Percentiles rank a stretch among this genome's conserved stretches.
Conservation (phyloP, 2,113 vertebrate species). For the Hyperoodon ampullatus region DNA sequence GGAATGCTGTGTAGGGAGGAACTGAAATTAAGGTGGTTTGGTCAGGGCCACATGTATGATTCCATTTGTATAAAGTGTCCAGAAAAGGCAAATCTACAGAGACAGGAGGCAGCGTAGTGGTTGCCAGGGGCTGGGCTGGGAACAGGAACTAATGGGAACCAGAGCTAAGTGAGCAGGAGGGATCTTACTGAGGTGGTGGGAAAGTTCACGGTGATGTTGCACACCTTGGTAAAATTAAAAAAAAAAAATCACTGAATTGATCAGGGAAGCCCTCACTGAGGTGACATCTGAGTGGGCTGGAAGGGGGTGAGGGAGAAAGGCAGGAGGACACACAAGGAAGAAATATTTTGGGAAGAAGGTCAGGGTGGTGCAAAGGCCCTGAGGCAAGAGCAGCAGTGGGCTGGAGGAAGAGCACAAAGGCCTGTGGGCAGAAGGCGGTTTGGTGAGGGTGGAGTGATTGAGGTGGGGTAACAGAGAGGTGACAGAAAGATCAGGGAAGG, state of each 20-base stretch:
- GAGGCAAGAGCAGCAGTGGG: background rate
- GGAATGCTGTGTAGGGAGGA: background rate
- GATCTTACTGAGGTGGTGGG: background rate
- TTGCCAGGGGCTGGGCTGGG: background rate
- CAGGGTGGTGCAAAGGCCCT: background rate
- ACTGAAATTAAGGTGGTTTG: background rate
- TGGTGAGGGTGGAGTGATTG: background rate
- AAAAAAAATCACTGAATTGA: background rate
- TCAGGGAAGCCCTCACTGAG: background rate
- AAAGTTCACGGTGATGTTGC: background rate
- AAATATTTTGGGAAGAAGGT: background rate
- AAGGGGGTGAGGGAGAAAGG: background rate
- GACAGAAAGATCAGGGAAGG: background rate
- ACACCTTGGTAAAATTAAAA: background rate
- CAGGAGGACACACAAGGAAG: background rate
- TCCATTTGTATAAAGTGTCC: background rate
- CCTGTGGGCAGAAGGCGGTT: background rate
- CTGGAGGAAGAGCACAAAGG: background rate
- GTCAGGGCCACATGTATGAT: background rate
- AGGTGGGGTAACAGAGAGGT: background rate
- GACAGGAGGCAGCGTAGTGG: background rate
- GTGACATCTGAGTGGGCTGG: background rate
- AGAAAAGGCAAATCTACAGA: conserved; percentile 18
- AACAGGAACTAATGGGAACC: background rate
- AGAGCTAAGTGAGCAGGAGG: background rate